Percentiles rank a stretch among this genome's conserved stretches.
These are phyloP conservation scores for Uropsilus gracilis DNA, from an alignment of 2,113 vertebrate genomes.

Conservation along the genomic window DNA sequence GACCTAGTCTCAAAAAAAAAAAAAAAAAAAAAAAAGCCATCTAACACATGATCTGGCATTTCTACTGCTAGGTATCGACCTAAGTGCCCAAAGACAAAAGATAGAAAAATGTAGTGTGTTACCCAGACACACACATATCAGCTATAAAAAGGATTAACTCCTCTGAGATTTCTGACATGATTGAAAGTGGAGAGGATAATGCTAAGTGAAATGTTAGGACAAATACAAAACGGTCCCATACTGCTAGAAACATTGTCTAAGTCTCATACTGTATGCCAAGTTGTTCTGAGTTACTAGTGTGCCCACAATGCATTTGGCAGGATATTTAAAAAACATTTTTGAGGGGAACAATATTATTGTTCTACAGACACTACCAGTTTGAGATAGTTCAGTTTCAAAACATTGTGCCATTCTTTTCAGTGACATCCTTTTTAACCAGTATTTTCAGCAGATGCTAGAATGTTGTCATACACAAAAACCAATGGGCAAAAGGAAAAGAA, in stretches of 20 bases:
- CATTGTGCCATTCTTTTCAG: not conserved
- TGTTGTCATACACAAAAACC: not conserved
- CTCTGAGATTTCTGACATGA: too few species aligned
- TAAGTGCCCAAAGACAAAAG: too few species aligned
- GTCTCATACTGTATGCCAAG: not conserved
- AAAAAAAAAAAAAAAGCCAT: too few species aligned
- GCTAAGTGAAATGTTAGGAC: too few species aligned
- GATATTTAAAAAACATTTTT: not conserved
- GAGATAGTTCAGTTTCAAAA: not conserved
- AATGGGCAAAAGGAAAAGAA: not conserved
- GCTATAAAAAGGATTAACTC: too few species aligned
- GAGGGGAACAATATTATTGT: not conserved
- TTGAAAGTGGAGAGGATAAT: too few species aligned
- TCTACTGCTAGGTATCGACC: too few species aligned
- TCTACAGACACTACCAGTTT: not conserved
- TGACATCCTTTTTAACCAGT: not conserved
- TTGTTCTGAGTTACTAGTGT: not conserved
- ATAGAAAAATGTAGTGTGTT: too few species aligned
- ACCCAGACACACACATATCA: too few species aligned
- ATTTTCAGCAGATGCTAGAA: not conserved
- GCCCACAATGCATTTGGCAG: not conserved
- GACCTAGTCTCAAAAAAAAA: too few species aligned
- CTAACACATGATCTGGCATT: too few species aligned
- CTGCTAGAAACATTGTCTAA: not conserved
- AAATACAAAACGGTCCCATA: too few species aligned